These are phyloP conservation scores for Hephaestus fuliginosus DNA, from an alignment of 2,797 vertebrate genomes.

Conservation along the genomic window DNA sequence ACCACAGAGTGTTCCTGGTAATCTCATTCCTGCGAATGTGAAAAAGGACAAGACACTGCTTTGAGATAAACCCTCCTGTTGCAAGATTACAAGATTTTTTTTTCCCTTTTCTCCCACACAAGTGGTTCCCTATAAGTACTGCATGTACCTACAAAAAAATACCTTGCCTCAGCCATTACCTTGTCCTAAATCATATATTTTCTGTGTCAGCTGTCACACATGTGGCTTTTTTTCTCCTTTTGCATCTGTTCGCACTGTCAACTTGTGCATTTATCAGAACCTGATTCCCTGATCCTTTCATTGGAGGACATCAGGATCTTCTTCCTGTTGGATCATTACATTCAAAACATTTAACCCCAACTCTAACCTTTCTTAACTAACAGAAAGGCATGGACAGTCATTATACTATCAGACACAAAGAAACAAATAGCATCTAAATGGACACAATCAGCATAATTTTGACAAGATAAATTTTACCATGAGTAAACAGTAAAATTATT, in stretches of 20 bases:
- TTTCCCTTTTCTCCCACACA: neutral
- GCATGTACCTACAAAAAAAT: conserved; percentile 13
- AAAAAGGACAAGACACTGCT: conserved; percentile 23
- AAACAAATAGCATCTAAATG: neutral
- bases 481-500: neutral
- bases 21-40: conserved; percentile 34
- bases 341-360: neutral
- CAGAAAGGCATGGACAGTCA: neutral
- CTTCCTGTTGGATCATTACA: neutral
- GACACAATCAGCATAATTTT: neutral
- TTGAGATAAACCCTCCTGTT: conserved; percentile 32
- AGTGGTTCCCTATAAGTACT: neutral
- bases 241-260: neutral
- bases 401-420: neutral
- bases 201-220: conserved; percentile 15
- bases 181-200: neutral
- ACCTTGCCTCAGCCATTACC: neutral
- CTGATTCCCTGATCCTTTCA: conserved; percentile 16
- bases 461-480: neutral
- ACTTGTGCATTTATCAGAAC: conserved; percentile 2
- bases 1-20: conserved; percentile 47
- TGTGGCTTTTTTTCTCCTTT: neutral
- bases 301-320: neutral
- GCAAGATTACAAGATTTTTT: conserved; percentile 8
- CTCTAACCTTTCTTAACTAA: neutral